Evolutionary conservation across 2,888 invertebrate species (phyloP).

Genomic region (Polia nebulosa): DNA sequence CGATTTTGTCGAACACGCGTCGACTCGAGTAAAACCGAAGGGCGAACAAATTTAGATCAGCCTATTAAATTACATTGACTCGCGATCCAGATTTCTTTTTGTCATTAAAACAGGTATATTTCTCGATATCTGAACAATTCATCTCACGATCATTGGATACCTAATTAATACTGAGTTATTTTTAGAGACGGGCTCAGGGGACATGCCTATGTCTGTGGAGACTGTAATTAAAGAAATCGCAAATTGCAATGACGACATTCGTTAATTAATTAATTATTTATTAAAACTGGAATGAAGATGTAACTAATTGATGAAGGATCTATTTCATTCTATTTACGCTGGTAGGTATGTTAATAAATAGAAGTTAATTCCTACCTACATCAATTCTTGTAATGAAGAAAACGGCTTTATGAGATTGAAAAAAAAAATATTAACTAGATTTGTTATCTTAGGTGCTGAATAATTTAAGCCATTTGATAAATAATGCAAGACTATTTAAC

Average conservation of each 20-base stretch:
- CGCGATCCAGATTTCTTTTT: slow-evolving; percentile 43
- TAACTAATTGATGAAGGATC: slow-evolving; percentile 21
- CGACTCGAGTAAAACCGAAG: slow-evolving; percentile 14
- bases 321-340: background rate
- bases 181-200: slow-evolving; percentile 45
- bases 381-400: background rate
- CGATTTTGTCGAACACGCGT: slow-evolving; percentile 2
- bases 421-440: background rate
- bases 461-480: background rate
- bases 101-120: slow-evolving; percentile 62
- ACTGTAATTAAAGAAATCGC: slow-evolving; percentile 15
- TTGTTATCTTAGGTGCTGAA: background rate
- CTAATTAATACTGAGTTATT: slow-evolving; percentile 67
- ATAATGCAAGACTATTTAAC: background rate
- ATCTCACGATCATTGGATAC: slow-evolving; percentile 68
- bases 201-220: slow-evolving; percentile 12
- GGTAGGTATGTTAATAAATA: background rate
- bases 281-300: slow-evolving; percentile 11
- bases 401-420: background rate
- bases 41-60: slow-evolving; percentile 37
- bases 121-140: slow-evolving; percentile 61
- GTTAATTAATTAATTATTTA: slow-evolving; percentile 3
- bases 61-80: slow-evolving; percentile 52
- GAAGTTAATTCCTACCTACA: background rate
- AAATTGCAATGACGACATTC: slow-evolving; percentile 8